Evolutionary conservation across 2,888 invertebrate species (phyloP), one percentile per base, ranked within the genome.

Genomic region (Frankliniella intonsa): DNA sequence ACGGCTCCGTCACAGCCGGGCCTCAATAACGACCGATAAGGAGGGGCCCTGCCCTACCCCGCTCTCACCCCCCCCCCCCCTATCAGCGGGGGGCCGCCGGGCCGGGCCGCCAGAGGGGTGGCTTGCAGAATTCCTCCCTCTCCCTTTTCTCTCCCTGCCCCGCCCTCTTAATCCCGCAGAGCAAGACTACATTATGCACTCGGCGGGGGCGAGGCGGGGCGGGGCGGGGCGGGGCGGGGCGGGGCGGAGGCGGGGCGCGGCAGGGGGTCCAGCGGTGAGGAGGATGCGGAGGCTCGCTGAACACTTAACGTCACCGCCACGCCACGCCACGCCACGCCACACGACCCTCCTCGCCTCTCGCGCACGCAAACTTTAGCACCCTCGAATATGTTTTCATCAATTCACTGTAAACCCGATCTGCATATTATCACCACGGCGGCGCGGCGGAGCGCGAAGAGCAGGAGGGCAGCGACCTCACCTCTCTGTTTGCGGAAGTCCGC

Each of bases 131-230:
- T 22, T 76, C 69, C 25, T 22, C 55, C 12, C 55, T 12, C 55
- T 14, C 55, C 14, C 55, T 14, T 12, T 2, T 7, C 17, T 17
- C 8, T 17, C 17, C 55, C 55, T 17, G 1, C 55, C 55, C 55
- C 55, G 8, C 14, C 14, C 55, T 55, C 55, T 19, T 55, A 14
- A 14, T 55, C 55, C 55, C 55, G 12, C 55, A 55, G 55, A 14
- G 3, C 22, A 76, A 76, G 69, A 76, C 69, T 76, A 76, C 69
- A 76, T 76, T 76, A 76, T 22, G 25, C 55, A 55, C 55, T 55
- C 55, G 55, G 55, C 25, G 69, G 22, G 69, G 22, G 22, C 69
- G 69, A n/a, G 22, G 69, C 69, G 69, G 22, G 69, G 65, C 22
- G 69, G 22, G 22, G 19, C 62, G 62, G 19, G 62, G 11, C 19